phyloP scores from a whole-genome alignment of 1,140 invertebrate species.

The Nebria ingens region DNA sequence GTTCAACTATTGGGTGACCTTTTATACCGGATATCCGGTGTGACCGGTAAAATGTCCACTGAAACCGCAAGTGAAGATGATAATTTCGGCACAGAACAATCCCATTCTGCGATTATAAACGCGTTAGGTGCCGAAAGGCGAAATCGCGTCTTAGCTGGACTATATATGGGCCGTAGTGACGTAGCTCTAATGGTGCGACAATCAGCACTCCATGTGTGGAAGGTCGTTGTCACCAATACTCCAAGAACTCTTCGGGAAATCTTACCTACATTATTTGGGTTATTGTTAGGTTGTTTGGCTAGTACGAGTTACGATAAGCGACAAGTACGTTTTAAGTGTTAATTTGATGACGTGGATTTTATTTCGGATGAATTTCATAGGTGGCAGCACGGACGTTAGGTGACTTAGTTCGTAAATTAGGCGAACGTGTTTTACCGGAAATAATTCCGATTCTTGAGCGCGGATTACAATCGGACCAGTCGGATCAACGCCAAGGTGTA shows the following conservation, averaged over 20 bases:
- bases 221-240: constrained; percentile 92
- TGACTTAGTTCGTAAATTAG: constrained; percentile 94
- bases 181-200: constrained; percentile 94
- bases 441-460: constrained; percentile 96
- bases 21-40: constrained; percentile 92
- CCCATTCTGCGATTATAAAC: constrained; percentile 81
- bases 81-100: constrained; percentile 97
- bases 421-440: constrained; percentile 93
- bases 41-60: constrained; percentile 97
- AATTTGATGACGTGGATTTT: too few species aligned
- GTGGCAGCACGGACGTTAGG: constrained; percentile 92
- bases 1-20: constrained; percentile 95
- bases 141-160: constrained; percentile 86
- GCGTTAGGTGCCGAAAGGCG: constrained; percentile 79
- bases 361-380: constrained; percentile 28
- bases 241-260: constrained; percentile 95
- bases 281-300: constrained; percentile 86
- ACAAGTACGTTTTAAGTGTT: constrained; percentile 53
- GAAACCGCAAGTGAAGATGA: constrained; percentile 97
- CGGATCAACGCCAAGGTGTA: constrained; percentile 94
- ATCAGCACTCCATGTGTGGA: constrained; percentile 96
- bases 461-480: constrained; percentile 78
- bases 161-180: constrained; percentile 97
- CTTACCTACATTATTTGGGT: constrained; percentile 83
- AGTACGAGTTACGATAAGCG: constrained; percentile 93